Evolutionary conservation across 2,797 vertebrate genomes (phyloP).

Genomic region (Limnodromus scolopaceus): DNA sequence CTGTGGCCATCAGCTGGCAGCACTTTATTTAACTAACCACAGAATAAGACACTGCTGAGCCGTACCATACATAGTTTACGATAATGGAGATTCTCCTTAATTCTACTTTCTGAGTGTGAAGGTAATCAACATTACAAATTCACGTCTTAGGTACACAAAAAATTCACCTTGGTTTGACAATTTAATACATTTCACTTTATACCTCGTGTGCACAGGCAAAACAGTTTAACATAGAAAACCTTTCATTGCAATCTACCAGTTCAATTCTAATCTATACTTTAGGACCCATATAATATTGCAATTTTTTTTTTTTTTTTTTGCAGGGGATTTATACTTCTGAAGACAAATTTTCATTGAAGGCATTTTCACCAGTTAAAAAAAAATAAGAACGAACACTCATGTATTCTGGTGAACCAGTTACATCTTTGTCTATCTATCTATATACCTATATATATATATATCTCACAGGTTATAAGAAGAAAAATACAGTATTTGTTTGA

Average conservation of each 20-base stretch:
- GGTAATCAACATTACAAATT: not conserved
- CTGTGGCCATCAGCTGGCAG: not conserved
- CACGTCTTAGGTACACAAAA: fast-evolving
- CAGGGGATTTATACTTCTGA: not conserved
- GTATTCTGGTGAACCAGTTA: not conserved
- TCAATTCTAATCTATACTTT: not conserved
- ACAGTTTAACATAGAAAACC: not conserved
- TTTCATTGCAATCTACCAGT: not conserved
- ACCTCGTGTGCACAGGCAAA: not conserved
- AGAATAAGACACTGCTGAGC: not conserved
- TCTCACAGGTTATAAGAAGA: not conserved
- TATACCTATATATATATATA: not conserved
- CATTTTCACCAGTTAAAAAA: not conserved
- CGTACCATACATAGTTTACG: fast-evolving
- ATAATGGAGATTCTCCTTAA: not conserved
- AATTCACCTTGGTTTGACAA: not conserved
- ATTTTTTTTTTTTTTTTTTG: too few species aligned
- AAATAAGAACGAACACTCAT: not conserved
- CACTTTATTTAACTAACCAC: not conserved
- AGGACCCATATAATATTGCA: not conserved
- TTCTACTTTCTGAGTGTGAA: not conserved
- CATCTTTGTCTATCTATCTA: too few species aligned
- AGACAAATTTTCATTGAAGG: not conserved
- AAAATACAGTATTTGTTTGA: not conserved
- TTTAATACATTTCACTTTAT: not conserved